phyloP scores from a whole-genome alignment of 2,888 invertebrate genomes.

The Netelia virgata region DNA sequence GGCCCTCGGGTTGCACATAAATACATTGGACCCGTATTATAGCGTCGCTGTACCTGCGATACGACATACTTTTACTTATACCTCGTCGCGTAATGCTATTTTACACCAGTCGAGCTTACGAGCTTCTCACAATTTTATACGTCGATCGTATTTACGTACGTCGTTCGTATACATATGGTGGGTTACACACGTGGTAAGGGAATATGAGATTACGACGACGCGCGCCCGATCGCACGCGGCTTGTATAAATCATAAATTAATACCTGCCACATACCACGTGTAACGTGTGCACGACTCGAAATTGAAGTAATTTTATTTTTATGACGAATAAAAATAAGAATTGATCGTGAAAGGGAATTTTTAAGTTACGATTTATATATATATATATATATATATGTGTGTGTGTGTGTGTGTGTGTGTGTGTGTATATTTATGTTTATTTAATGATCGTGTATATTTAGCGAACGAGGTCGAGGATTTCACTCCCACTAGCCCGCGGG shows the following conservation, averaged over 20 bases:
- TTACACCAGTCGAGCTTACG: conserved; percentile 46
- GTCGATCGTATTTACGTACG: background rate
- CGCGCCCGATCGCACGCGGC: conserved; percentile 45
- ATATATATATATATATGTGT: no score
- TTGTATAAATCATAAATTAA: conserved; percentile 64
- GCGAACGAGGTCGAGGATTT: background rate
- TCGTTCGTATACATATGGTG: background rate
- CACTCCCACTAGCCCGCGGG: background rate
- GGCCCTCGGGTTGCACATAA: conserved; percentile 56
- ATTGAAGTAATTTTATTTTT: background rate
- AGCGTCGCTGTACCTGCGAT: conserved; percentile 21
- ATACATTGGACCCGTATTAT: conserved; percentile 1
- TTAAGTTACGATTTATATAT: conserved; percentile 1
- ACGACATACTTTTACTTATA: conserved; percentile 23
- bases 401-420: no score
- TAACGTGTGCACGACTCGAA: background rate
- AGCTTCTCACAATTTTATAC: conserved; percentile 47
- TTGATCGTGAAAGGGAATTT: no score
- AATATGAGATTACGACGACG: conserved; percentile 54
- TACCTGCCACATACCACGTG: conserved; percentile 29
- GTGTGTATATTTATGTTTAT: no score
- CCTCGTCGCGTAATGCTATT: conserved; percentile 46
- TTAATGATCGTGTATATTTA: background rate
- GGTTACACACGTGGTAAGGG: conserved; percentile 37
- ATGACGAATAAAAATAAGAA: background rate